Evolutionary conservation across 2,113 vertebrate species (phyloP), one percentile per base, ranked within the genome.

Genomic region (Python bivittatus): DNA sequence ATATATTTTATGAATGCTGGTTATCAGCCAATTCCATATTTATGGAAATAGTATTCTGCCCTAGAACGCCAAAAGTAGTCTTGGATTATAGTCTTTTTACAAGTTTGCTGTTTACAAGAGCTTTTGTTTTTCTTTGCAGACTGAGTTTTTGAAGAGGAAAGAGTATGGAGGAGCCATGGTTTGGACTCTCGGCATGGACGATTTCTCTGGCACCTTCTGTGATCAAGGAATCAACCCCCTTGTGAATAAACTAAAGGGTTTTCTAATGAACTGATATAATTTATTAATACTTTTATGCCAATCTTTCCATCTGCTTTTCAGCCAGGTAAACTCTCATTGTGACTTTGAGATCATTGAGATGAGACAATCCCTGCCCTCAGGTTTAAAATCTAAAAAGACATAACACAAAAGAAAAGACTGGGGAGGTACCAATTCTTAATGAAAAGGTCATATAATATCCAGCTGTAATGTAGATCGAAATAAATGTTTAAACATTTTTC

Each of bases 131-230:
- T n/a, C 57, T 54, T 91, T 38, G 13, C 27, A 93, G 93, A 72
- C 89, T 10, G 27, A 56, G 1, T 93, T 94, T 61, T 42, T 94
- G 90, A 94, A 94, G 79, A 86, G 10, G 13, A 72, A 91, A 44
- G 1, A 17, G 1, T 93, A 92, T 90, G 91, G 91, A 57, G 93
- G 95, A 52, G 92, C 93, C 25, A 88, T 92, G 95, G 98, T 99
- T 44, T 99, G 98, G 98, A 97, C 97, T 29, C 58, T 99, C 96
- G 98, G 98, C 95, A 93, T 98, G 95, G 98, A 98, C 93, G 98
- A 99, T 72, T 98, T 98, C 90, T 88, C 27, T n/a, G 98, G 98
- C 64, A 33, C 58, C 6, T 98, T 98, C 94, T 98, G 98, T 91
- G 94, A 93, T 20, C 52, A 91, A 1, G 98, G 98, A 56, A 8